Conservation (phyloP, 2,113 vertebrate genomes). For the Lepisosteus osseus region DNA sequence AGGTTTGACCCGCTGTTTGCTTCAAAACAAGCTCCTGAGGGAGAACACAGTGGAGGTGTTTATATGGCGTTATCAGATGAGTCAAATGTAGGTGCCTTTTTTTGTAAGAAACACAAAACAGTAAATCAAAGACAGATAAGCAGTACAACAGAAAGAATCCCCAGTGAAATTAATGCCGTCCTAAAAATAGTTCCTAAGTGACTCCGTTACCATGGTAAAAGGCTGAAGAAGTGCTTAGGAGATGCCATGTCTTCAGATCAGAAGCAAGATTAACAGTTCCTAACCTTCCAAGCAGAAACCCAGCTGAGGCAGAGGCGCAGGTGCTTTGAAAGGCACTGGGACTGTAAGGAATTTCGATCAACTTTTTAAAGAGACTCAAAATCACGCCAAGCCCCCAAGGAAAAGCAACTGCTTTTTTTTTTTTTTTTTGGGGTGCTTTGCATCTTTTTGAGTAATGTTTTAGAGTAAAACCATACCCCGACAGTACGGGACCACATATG, state of each 20-base stretch:
- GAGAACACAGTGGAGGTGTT: too few relatives aligned
- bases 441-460: too few relatives aligned
- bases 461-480: not conserved
- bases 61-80: too few relatives aligned
- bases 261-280: slow-evolving; percentile 9
- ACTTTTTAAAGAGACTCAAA: too few relatives aligned
- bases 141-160: not conserved
- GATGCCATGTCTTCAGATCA: not conserved
- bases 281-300: not conserved
- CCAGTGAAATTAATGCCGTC: not conserved
- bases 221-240: not conserved
- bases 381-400: too few relatives aligned
- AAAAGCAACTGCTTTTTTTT: too few relatives aligned
- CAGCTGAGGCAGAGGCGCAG: not conserved
- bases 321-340: not conserved
- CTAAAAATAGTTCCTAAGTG: not conserved
- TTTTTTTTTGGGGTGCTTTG: too few relatives aligned
- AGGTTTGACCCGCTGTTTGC: too few relatives aligned
- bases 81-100: too few relatives aligned
- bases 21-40: too few relatives aligned
- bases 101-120: too few relatives aligned
- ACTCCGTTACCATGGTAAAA: not conserved
- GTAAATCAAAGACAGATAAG: too few relatives aligned
- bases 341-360: not conserved
- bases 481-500: not conserved